Percentiles rank a stretch among this genome's conserved stretches.
phyloP scores from a whole-genome alignment of 2,113 vertebrate species.

The Hypocryptadius cinnamomeus region DNA sequence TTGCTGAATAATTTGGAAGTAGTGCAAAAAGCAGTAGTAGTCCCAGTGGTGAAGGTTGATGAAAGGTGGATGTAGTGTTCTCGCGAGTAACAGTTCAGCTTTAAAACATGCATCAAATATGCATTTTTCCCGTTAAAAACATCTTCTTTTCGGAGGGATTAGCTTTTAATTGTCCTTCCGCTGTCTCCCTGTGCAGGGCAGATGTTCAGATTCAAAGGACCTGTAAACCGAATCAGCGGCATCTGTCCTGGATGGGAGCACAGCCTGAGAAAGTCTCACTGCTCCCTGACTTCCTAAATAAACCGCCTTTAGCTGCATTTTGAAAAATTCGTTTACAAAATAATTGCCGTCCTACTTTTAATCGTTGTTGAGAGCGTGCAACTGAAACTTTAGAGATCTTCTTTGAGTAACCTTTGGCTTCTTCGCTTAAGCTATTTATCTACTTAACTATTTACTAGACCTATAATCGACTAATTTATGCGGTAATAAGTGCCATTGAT shows the following conservation, averaged over 20 bases:
- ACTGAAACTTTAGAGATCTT: constrained; percentile 10
- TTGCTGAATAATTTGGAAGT: background rate
- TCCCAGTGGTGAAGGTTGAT: constrained; percentile 1
- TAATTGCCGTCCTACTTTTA: background rate
- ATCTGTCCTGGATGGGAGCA: constrained; percentile 53
- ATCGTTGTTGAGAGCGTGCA: background rate
- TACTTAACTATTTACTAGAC: constrained; percentile 28
- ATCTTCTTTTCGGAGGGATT: background rate
- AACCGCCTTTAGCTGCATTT: constrained; percentile 3
- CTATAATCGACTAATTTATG: constrained; percentile 17
- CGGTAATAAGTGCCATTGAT: background rate
- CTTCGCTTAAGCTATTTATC: constrained; percentile 27
- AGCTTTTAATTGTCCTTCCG: constrained; percentile 7
- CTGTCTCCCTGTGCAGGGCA: constrained; percentile 29
- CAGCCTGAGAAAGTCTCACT: background rate
- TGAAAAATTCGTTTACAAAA: constrained; percentile 46
- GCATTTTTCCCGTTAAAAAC: background rate
- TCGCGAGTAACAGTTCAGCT: background rate
- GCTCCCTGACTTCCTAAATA: constrained; percentile 27
- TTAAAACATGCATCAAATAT: background rate
- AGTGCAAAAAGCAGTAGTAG: background rate
- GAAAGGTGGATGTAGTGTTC: background rate
- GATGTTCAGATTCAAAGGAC: constrained; percentile 56
- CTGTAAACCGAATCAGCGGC: constrained; percentile 35
- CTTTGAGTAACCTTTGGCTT: background rate